A percentile compares a stretch with the other conserved stretches of the same genome.
Conservation (phyloP, 2,888 invertebrate species). For the Desoria tigrina region DNA sequence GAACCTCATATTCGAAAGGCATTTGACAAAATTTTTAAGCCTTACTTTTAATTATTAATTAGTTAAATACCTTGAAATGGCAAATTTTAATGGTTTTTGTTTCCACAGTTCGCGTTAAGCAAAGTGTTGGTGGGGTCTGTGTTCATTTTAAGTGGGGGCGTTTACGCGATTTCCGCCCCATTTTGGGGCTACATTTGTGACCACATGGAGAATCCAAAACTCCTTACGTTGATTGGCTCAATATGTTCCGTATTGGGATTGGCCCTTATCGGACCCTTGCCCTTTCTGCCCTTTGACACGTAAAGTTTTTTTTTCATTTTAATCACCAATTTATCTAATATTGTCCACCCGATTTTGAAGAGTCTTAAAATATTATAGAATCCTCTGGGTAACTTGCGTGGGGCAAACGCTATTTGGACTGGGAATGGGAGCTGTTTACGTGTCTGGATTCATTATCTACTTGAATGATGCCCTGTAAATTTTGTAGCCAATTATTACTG, state of each 20-base stretch:
- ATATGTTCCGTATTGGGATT: slow-evolving; percentile 69
- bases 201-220: slow-evolving; percentile 67
- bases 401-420: slow-evolving; percentile 61
- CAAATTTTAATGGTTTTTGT: no score
- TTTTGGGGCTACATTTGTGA: slow-evolving; percentile 82
- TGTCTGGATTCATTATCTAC: slow-evolving; percentile 82
- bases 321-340: no score
- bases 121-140: slow-evolving; percentile 73
- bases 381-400: slow-evolving; percentile 66
- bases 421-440: slow-evolving; percentile 81
- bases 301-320: no score
- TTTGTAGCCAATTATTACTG: no score
- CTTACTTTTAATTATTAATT: no score
- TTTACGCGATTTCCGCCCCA: slow-evolving; percentile 78
- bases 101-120: slow-evolving; percentile 70
- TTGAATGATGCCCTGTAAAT: slow-evolving; percentile 74
- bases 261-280: slow-evolving; percentile 76
- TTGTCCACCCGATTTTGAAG: not conserved
- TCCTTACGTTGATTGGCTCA: slow-evolving; percentile 69
- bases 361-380: slow-evolving; percentile 57
- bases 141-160: slow-evolving; percentile 80
- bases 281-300: slow-evolving; percentile 69
- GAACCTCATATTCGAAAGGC: no score
- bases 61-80: no score
- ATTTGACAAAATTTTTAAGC: no score